These are phyloP conservation scores for Alethe castanea DNA, from an alignment of 2,113 vertebrate genomes.

Conservation along the genomic window DNA sequence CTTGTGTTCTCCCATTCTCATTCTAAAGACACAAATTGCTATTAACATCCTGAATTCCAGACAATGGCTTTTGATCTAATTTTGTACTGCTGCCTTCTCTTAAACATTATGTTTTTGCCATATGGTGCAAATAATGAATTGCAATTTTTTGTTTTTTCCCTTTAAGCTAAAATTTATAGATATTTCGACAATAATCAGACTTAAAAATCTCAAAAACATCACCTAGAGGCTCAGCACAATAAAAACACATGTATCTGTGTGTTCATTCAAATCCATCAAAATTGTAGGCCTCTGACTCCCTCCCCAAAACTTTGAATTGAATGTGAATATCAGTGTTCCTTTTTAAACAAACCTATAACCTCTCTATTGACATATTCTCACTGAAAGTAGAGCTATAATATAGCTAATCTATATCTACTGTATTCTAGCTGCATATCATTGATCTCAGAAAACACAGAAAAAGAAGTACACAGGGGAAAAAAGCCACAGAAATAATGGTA, in stretches of 20 bases:
- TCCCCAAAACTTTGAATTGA: background rate
- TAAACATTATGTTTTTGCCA: background rate
- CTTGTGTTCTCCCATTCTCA: background rate
- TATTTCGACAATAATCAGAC: background rate
- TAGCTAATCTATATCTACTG: background rate
- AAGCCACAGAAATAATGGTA: background rate
- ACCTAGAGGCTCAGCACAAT: background rate
- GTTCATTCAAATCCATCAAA: background rate
- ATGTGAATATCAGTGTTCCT: background rate
- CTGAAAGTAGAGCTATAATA: background rate
- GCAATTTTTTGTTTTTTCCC: background rate
- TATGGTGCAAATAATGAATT: fast-evolving
- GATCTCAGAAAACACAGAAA: background rate
- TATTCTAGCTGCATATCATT: background rate
- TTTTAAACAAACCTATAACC: background rate
- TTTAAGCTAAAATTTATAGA: background rate
- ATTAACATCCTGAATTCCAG: background rate
- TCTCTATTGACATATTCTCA: background rate
- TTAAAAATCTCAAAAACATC: background rate
- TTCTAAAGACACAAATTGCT: background rate
- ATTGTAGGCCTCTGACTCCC: background rate
- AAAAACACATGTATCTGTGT: fast-evolving
- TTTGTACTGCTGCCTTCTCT: background rate
- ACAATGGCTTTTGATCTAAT: background rate
- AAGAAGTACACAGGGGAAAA: background rate